Base-by-base conservation (phyloP, 1,140 invertebrate species). In the Drosophila ercepeae region DNA sequence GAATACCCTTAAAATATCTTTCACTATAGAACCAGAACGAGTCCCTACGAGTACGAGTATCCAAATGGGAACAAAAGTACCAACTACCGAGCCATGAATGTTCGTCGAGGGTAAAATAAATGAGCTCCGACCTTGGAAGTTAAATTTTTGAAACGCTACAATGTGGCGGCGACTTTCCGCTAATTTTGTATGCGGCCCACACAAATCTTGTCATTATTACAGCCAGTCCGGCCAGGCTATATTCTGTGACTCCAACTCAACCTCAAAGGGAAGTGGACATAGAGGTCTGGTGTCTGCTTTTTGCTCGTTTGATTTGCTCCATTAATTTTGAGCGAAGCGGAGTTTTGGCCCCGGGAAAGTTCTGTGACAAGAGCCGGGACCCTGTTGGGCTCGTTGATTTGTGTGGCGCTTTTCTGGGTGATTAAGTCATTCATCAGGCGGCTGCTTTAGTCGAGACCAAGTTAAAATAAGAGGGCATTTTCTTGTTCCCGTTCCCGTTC, bases 141-240 rank as follows among this genome's bases (percentile, higher is more conserved):
- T 61, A 46, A 41, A 68, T 61, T 64, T 32, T 55, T 55, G 29
- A 49, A 48, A 19, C 11, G 13, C 34, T 50, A 54, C 57, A 55
- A 61, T 59, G 41, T 44, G 18, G 18, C 8, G 44, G 49, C 65
- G 39, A 39, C 39, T 50, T 25, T 11, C 42, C n/a, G 57, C 75
- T 84, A 83, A 83, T 83, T 84, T 79, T 53, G 72, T 76, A 84
- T 84, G 81, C 79, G 57, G 51, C 76, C 52, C 81, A 68, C 81
- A 84, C 81, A 86, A 84, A 84, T 84, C 79, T 86, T 61, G 75
- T 73, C 75, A 86, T 84, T 84, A 86, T 86, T 84, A 81, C 86
- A 75, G 70, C n/a, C 34, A 13, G 11, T 13, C 34, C 13, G 3
- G 51, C 25, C n/a, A 14, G 27, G 23, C 34, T 36, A 41, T 45